These are phyloP conservation scores for Abrostola triplasia DNA, from an alignment of 2,888 invertebrate genomes.

Conservation along the genomic window DNA sequence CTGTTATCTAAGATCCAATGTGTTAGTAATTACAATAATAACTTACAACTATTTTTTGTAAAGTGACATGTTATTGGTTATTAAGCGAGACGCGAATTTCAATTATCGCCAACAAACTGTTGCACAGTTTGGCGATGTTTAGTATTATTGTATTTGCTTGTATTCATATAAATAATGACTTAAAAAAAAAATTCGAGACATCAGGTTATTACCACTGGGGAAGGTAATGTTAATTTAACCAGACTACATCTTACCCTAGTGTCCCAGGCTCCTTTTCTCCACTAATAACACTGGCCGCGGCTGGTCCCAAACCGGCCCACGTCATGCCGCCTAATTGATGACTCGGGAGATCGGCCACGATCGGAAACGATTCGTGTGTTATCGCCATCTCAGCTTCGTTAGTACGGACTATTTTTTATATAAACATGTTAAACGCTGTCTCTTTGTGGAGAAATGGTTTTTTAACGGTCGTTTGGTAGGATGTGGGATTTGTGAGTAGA, in stretches of 20 bases:
- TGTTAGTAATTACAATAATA: too few species aligned
- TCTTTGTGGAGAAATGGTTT: slow-evolving; percentile 16
- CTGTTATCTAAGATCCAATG: too few species aligned
- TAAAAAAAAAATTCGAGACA: too few species aligned
- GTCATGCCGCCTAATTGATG: slow-evolving; percentile 72
- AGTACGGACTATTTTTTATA: slow-evolving; percentile 30
- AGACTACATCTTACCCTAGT: not conserved
- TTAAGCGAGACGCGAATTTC: too few species aligned
- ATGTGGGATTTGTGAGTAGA: slow-evolving; percentile 3
- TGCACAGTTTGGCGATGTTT: too few species aligned
- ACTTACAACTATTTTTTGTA: too few species aligned
- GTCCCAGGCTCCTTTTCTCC: slow-evolving; percentile 26
- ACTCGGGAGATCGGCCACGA: slow-evolving; percentile 57
- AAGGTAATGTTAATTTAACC: not conserved
- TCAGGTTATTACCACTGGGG: too few species aligned
- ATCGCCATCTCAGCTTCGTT: slow-evolving; percentile 50
- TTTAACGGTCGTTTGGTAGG: slow-evolving; percentile 3
- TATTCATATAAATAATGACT: too few species aligned
- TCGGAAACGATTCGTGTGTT: slow-evolving; percentile 47
- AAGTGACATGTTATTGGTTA: too few species aligned
- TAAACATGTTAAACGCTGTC: slow-evolving; percentile 15
- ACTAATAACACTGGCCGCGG: slow-evolving; percentile 45
- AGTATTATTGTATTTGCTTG: too few species aligned
- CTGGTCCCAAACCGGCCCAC: slow-evolving; percentile 47
- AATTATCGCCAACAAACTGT: too few species aligned